These are phyloP conservation scores for Cryptoleucopteryx plumbea DNA, from an alignment of 2,113 vertebrate genomes.

Conservation along the genomic window DNA sequence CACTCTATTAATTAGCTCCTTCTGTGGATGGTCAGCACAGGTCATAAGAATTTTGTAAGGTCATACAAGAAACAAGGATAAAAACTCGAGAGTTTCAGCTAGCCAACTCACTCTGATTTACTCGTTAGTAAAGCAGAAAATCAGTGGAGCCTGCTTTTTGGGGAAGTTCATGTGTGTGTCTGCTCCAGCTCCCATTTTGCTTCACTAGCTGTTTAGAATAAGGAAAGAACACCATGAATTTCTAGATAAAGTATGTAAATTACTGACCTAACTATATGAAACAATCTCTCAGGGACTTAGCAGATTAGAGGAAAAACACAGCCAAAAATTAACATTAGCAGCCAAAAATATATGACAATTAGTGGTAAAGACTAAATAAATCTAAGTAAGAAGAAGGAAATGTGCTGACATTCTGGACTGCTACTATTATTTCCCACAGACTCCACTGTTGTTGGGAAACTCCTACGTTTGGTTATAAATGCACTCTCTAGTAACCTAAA, in stretches of 20 bases:
- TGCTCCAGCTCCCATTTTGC: neutral
- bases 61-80: neutral
- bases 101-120: neutral
- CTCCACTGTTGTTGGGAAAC: neutral
- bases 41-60: neutral
- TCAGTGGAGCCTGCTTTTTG: neutral
- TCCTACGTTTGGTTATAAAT: neutral
- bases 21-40: neutral
- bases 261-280: neutral
- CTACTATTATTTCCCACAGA: neutral
- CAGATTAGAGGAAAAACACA: neutral
- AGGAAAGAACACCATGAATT: neutral
- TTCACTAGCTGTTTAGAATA: neutral
- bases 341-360: neutral
- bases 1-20: neutral
- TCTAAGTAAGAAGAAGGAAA: neutral
- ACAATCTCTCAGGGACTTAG: neutral
- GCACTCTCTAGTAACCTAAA: neutral
- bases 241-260: neutral
- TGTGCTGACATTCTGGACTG: neutral
- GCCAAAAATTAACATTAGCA: neutral
- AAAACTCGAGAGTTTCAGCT: neutral
- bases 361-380: slow-evolving; percentile 13
- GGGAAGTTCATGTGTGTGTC: neutral
- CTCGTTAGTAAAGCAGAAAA: neutral